Evolutionary conservation across 2,888 invertebrate species (phyloP).

Genomic region (Itoplectis maculator): DNA sequence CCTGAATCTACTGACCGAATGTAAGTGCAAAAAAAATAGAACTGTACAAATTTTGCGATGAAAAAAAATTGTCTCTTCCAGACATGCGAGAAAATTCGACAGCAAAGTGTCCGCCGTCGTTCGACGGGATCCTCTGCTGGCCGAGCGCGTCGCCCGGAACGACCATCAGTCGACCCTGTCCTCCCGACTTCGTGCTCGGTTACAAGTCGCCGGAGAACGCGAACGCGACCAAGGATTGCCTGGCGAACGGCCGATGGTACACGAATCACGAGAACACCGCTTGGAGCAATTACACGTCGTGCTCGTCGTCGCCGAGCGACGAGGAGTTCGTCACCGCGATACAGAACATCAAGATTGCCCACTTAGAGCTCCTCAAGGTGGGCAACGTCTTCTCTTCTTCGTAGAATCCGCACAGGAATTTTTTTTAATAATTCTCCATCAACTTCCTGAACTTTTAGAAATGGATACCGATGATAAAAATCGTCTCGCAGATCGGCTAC

Average conservation of each 20-base stretch:
- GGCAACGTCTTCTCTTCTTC: conserved; percentile 3
- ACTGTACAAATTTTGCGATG: no score
- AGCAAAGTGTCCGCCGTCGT: conserved; percentile 83
- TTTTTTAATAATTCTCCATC: not conserved
- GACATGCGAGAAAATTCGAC: conserved; percentile 61
- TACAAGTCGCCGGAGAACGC: conserved; percentile 64
- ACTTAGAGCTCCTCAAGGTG: conserved; percentile 72
- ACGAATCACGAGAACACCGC: conserved; percentile 78
- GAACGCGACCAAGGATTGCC: conserved; percentile 85
- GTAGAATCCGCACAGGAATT: not conserved
- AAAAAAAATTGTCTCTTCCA: conserved; percentile 45
- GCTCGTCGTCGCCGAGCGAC: conserved; percentile 78
- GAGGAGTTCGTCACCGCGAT: conserved; percentile 76
- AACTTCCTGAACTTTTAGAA: conserved; percentile 76
- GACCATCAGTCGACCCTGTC: conserved; percentile 84
- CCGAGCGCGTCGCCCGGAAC: conserved; percentile 82
- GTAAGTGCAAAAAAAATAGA: conserved; percentile 39
- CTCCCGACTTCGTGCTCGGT: conserved; percentile 73
- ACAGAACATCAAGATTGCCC: conserved; percentile 72
- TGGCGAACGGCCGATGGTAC: conserved; percentile 85
- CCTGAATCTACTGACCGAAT: conserved; percentile 50
- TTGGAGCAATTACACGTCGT: conserved; percentile 86
- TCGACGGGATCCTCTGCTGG: conserved; percentile 87
- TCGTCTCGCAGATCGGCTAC: conserved; percentile 86
- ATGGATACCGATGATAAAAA: conserved; percentile 86